Conservation (phyloP, 2,888 invertebrate species). For the Tenthredo distinguenda region DNA sequence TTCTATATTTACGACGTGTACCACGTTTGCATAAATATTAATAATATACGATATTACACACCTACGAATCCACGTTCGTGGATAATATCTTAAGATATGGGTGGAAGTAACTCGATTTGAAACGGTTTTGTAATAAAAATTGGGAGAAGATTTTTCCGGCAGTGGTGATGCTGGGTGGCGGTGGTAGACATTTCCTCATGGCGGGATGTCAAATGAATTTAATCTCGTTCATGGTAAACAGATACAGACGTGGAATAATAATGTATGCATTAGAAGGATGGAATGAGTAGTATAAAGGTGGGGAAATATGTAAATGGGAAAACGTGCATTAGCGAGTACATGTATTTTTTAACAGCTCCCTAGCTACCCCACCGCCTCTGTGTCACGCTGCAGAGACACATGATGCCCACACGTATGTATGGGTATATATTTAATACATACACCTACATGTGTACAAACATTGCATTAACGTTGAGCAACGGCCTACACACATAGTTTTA, state of each 20-base stretch:
- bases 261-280: slow-evolving; percentile 37
- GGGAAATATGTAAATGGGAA: slow-evolving; percentile 29
- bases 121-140: background rate
- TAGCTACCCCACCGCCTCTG: background rate
- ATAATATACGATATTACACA: background rate
- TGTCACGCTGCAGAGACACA: background rate
- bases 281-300: slow-evolving; percentile 32
- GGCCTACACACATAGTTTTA: background rate
- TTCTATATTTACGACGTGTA: background rate
- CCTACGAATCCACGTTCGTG: background rate
- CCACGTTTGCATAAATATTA: background rate
- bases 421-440: background rate
- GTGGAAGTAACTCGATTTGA: background rate
- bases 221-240: slow-evolving; percentile 16
- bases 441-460: background rate
- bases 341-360: slow-evolving; percentile 37
- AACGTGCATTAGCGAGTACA: slow-evolving; percentile 38
- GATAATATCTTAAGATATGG: background rate
- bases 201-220: slow-evolving; percentile 28
- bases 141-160: background rate
- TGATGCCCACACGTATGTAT: background rate
- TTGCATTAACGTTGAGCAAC: slow-evolving; percentile 9
- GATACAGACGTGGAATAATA: slow-evolving; percentile 31
- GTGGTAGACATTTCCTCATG: background rate
- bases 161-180: background rate